These are phyloP conservation scores for Chrysochloris asiatica DNA, from an alignment of 2,113 vertebrate genomes.

Conservation along the genomic window DNA sequence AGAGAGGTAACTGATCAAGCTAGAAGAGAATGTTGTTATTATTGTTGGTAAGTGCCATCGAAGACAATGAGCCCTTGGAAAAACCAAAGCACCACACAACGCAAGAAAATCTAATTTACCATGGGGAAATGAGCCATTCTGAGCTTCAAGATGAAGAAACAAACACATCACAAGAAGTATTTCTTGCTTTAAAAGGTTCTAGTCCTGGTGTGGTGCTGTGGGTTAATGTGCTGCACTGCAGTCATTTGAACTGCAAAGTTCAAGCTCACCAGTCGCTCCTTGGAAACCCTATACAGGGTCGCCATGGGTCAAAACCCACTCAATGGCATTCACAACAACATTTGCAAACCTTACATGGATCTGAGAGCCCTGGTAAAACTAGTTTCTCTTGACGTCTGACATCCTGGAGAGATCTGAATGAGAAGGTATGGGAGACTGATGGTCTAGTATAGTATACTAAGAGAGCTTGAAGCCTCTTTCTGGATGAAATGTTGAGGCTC, in stretches of 20 bases:
- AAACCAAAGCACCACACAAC: background rate
- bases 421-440: too few relatives aligned
- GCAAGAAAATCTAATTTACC: background rate
- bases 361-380: too few relatives aligned
- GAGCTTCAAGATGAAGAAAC: background rate
- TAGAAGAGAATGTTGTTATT: background rate
- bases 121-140: background rate
- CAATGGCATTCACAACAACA: too few relatives aligned
- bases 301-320: too few relatives aligned
- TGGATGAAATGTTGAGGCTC: background rate
- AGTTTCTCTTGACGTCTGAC: rapidly evolving
- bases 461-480: background rate
- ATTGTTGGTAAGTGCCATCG: too few relatives aligned
- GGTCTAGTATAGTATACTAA: background rate
- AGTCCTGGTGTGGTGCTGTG: too few relatives aligned
- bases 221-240: too few relatives aligned
- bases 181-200: background rate
- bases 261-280: too few relatives aligned
- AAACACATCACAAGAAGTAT: too few relatives aligned
- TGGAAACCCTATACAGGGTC: too few relatives aligned
- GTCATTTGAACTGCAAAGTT: too few relatives aligned
- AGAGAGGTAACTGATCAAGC: background rate
- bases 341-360: background rate
- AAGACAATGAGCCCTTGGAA: background rate
- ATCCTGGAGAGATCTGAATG: background rate